Evolutionary conservation across 2,113 vertebrate genomes (phyloP), one percentile per base, ranked within the genome.

Genomic region (Petaurus breviceps): DNA sequence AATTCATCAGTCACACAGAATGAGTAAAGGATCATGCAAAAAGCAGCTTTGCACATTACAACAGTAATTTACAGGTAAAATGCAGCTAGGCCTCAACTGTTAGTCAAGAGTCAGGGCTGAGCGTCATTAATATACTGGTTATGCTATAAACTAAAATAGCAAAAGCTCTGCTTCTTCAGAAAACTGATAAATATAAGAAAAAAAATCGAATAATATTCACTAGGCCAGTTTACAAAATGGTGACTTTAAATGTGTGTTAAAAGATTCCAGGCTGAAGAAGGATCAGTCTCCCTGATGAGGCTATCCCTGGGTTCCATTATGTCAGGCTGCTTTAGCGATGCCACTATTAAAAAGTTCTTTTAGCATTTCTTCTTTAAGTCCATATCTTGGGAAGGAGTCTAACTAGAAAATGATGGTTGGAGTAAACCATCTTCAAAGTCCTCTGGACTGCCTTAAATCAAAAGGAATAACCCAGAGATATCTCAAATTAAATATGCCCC

Each of bases 1-100:
- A 95, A 95, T 96, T 94, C 94, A 94, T 84, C 96, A 92, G 94
- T 91, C n/a, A 0, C 94, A 96, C 89, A 96, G 97, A 96, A 96
- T 95, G 94, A 96, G 50, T 43, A 84, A 84, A 84, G 19, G n/a
- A 84, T 43, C 8, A 97, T 96, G 93, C 95, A 94, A 95, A 96
- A 93, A 95, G 91, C 84, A 26, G 37, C 37, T 77, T 77, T n/a
- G 68, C 37, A n/a, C 89, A 96, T 94, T 92, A 95, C 53, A 12
- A 95, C 96, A 31, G 47, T 51, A 96, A 97, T 97, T 95, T 8
- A 93, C 26, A 51, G 46, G 94, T 3, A 95, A 26, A 26, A 97
- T 47, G 90, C 28, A 96, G 68, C 68, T 26, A 92, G 91, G 93
- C 61, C 55, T 95, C 91, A 97, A 90, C 52, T 94, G 24, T 94